Base-by-base conservation (phyloP, 2,797 vertebrate species). In the Dicrostonyx torquatus region DNA sequence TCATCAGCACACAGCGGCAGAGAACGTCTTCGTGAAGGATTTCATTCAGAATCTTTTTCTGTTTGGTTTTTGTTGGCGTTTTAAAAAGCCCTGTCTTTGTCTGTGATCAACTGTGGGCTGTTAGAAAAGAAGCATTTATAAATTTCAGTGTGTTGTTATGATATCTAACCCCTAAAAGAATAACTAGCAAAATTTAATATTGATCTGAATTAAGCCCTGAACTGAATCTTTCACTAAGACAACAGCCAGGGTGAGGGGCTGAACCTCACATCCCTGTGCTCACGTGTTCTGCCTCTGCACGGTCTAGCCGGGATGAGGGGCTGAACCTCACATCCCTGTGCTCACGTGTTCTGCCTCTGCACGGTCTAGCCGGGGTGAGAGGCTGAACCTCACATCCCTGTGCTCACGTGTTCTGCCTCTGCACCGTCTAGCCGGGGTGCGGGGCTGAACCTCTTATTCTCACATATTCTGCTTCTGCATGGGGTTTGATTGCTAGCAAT, bases 141-240 rank as follows among this genome's bases (percentile, higher is more conserved):
- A 79, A 62, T 18, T 75, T 68, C 70, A 50, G 48, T 95, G 18
- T 66, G 45, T 95, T 96, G 79, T 89, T 50, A 10, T 0, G 78
- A 26, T 0, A 5, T 50, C 73, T 93, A 31, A 89, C 89, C 87
- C 83, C 90, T 89, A 89, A 97, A 97, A 96, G 89, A 64, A 90
- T 48, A 43, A 72, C 8, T 66, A 80, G 17, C 29, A 20, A 0
- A 75, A 73, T 87, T 95, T 87, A 53, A 73, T 91, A 64, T 11
- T 14, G 29, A 76, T 53, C 86, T n/a, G 17, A 87, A 79, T 68
- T 5, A 50, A 85, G 31, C 31, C 14, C 22, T 31, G 20, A 76
- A 31, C 86, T 40, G 14, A 90, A 72, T 95, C 37, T 93, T 96
- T 96, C 88, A 94, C 96, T 96, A 95, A 97, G 96, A 97, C 60